phyloP scores from a whole-genome alignment of 2,113 vertebrate species.

The Salvelinus alpinus region DNA sequence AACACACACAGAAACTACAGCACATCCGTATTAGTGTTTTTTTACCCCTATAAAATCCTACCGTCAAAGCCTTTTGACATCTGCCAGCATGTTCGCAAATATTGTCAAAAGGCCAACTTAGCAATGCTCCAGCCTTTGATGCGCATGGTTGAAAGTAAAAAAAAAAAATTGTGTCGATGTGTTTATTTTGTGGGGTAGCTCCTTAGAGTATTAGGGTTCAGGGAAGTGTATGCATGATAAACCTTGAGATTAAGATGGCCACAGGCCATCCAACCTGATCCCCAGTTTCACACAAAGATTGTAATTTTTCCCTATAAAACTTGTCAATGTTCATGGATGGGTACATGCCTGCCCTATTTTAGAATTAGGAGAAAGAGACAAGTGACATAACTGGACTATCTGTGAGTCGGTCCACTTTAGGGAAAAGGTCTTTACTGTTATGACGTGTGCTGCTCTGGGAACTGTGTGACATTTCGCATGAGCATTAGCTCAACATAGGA shows the following conservation, averaged over 20 bases:
- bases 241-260: slow-evolving; percentile 58
- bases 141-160: slow-evolving; percentile 28
- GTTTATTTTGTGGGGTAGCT: slow-evolving; percentile 28
- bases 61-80: slow-evolving; percentile 73
- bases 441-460: slow-evolving; percentile 17
- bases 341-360: slow-evolving; percentile 16
- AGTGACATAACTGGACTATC: slow-evolving; percentile 17
- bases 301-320: not conserved
- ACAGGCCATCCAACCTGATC: slow-evolving; percentile 58
- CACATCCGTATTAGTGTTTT: slow-evolving; percentile 65
- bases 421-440: slow-evolving; percentile 11
- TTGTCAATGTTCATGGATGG: not conserved
- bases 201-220: slow-evolving; percentile 48
- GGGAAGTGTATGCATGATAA: slow-evolving; percentile 57
- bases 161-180: not conserved
- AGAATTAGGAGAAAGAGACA: slow-evolving; percentile 21
- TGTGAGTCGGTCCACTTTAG: slow-evolving; percentile 6
- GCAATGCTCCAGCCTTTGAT: slow-evolving; percentile 53
- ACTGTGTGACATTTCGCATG: not conserved
- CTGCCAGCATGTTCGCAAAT: slow-evolving; percentile 70
- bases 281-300: not conserved
- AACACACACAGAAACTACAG: slow-evolving; percentile 65
- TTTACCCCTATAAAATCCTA: slow-evolving; percentile 57
- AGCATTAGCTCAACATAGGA: not conserved
- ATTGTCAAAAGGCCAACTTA: slow-evolving; percentile 66